phyloP scores from a whole-genome alignment of 1,140 invertebrate genomes.

The Pachyrhynchus sulphureomaculatus region DNA sequence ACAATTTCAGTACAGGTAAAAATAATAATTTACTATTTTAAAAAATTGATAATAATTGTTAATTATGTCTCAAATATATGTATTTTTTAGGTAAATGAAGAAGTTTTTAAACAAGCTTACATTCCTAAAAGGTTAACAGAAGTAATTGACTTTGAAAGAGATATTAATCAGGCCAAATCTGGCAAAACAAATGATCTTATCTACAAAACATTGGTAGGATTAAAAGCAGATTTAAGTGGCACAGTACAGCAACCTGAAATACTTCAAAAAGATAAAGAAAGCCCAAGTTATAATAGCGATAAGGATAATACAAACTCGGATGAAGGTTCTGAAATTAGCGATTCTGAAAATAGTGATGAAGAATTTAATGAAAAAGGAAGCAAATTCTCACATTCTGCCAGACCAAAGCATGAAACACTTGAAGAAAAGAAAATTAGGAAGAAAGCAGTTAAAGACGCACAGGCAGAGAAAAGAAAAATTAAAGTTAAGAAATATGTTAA shows the following conservation, averaged over 20 bases:
- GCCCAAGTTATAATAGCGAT: constrained; percentile 49
- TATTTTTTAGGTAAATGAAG: constrained; percentile 63
- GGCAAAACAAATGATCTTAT: constrained; percentile 72
- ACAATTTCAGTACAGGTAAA: no score
- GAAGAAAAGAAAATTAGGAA: constrained; percentile 84
- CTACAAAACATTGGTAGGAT: constrained; percentile 82
- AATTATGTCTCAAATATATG: constrained; percentile 6
- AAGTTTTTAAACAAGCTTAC: constrained; percentile 92
- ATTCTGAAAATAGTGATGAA: constrained; percentile 53
- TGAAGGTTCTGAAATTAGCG: constrained; percentile 34
- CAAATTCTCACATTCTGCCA: constrained; percentile 67
- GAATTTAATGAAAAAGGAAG: constrained; percentile 50
- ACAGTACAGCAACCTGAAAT: constrained; percentile 62
- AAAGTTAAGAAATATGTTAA: constrained; percentile 97
- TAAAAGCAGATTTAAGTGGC: constrained; percentile 78
- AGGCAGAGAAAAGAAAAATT: constrained; percentile 87
- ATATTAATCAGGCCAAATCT: constrained; percentile 77
- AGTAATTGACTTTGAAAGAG: constrained; percentile 88
- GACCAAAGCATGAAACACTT: constrained; percentile 84
- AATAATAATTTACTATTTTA: no score
- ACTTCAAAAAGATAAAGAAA: constrained; percentile 44
- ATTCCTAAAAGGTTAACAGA: constrained; percentile 94
- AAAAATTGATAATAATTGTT: neutral
- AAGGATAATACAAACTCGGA: constrained; percentile 53
- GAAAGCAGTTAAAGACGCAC: constrained; percentile 80